Evolutionary conservation across 2,888 invertebrate species (phyloP).

Genomic region (Idaea biselata): DNA sequence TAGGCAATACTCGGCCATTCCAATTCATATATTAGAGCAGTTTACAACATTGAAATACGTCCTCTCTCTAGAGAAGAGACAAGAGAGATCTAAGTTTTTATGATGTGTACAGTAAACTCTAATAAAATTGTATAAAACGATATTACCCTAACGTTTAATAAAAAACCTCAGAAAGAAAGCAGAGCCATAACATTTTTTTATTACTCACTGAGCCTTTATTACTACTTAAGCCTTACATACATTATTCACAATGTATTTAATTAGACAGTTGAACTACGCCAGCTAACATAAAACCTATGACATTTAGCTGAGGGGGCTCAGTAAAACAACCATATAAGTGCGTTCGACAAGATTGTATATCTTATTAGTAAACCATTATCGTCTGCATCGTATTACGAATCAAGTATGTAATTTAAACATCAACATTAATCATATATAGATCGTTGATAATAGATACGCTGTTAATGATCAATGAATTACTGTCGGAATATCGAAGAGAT

Average conservation of each 20-base stretch:
- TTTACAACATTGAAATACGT: neutral
- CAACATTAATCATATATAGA: slow-evolving; percentile 29
- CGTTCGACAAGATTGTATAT: slow-evolving; percentile 4
- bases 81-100: neutral
- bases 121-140: neutral
- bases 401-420: slow-evolving; percentile 22
- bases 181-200: neutral
- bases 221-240: neutral
- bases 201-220: neutral
- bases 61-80: neutral
- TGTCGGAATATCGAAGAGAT: slow-evolving; percentile 32
- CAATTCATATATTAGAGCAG: neutral
- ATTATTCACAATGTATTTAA: neutral
- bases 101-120: neutral
- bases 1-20: neutral
- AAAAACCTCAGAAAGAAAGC: neutral
- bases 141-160: neutral
- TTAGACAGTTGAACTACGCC: neutral
- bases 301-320: neutral
- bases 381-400: slow-evolving; percentile 11
- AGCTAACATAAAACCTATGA: neutral
- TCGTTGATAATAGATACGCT: slow-evolving; percentile 40
- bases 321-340: neutral
- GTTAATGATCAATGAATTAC: slow-evolving; percentile 42
- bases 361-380: slow-evolving; percentile 17